Base-by-base conservation (phyloP, 37 sponge, comb jelly and placozoan species). In the Dysidea cf. avara region DNA sequence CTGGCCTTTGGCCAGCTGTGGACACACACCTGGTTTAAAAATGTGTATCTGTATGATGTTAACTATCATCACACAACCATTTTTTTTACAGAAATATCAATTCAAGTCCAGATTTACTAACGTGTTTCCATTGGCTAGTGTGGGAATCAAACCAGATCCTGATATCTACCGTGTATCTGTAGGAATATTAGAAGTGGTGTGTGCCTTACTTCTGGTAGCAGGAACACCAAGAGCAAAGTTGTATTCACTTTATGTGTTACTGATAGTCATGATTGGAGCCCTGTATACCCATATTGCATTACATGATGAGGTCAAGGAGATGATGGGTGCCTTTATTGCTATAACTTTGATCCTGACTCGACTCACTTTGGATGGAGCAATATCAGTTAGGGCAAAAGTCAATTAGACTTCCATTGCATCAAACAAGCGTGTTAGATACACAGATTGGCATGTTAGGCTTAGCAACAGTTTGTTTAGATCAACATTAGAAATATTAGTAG, bases 201-300 rank as follows among this genome's bases (percentile, higher is more conserved):
- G 80, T 67, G 83, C 79, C 1, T 54, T 54, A 1, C 39, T 78
- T n/a, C 50, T 94, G 29, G 34, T 78, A 21, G 35, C 82, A 20
- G 72, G 64, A 0, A 36, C 35, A 17, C 37, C 47, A 16, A 39
- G 39, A 1, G 43, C 51, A 14, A 32, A 43, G 16, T n/a, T 49
- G 14, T 20, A 80, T 46, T 87, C 76, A 3, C 81, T 66, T 32
- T 78, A 47, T 48, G 57, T 69, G 2, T 76, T 94, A 18, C 56
- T 77, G 7, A n/a, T 77, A n/a, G 25, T 89, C 17, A 90, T 94
- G 90, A n/a, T 85, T 46, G 94, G 94, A 61, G 94, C 94, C 4
- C 20, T 79, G 36, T 86, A 75, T 75, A 83, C 84, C 0, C 94
- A 94, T 61, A 73, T 53, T 64, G 55, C 26, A 7, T 16, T 94